phyloP scores from a whole-genome alignment of 2,113 vertebrate species.

The Odocoileus virginianus region DNA sequence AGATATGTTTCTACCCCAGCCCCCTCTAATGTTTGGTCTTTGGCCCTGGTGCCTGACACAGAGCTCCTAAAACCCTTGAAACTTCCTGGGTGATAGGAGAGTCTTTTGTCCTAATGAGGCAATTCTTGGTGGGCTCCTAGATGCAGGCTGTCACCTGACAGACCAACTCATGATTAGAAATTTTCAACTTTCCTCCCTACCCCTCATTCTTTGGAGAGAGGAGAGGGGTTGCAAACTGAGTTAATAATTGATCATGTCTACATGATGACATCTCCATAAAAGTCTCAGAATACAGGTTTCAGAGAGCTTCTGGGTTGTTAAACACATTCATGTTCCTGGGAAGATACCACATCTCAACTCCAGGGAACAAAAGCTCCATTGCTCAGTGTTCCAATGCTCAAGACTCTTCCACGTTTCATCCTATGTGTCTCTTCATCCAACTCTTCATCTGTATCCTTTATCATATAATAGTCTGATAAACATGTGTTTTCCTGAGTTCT shows the following conservation, averaged over 20 bases:
- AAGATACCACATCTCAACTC: not conserved
- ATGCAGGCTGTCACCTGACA: not conserved
- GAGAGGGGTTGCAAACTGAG: not conserved
- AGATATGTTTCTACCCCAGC: no score
- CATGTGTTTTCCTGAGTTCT: not conserved
- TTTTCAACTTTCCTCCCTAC: not conserved
- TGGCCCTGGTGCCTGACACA: not conserved
- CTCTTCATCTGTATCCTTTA: not conserved
- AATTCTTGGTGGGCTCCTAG: not conserved
- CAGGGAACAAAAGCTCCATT: not conserved
- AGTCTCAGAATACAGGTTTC: not conserved
- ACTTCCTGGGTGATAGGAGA: not conserved
- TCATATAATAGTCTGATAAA: not conserved
- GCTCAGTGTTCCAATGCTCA: not conserved
- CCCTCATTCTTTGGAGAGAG: not conserved
- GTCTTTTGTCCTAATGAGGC: not conserved
- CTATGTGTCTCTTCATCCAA: not conserved
- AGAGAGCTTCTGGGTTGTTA: not conserved
- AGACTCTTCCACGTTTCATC: not conserved
- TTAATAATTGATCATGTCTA: not conserved
- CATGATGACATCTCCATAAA: not conserved
- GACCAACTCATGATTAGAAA: not conserved
- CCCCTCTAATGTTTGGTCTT: not conserved
- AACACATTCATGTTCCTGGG: not conserved
- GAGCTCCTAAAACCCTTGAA: not conserved